phyloP scores from a whole-genome alignment of 92 coral and sea anemone genomes.

The Blastomussa wellsi region DNA sequence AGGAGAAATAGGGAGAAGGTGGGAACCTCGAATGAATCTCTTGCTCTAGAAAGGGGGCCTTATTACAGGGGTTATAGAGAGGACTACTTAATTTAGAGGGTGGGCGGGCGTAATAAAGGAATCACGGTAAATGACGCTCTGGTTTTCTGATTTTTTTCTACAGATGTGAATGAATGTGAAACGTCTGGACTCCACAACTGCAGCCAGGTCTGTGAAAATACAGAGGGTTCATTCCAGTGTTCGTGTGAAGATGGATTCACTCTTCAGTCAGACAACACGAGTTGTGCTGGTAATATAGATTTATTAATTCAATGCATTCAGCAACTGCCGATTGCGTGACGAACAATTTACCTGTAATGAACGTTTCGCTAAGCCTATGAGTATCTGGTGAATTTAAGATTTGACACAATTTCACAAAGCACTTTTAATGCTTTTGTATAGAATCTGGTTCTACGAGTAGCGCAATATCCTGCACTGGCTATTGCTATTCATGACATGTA shows the following conservation, averaged over 20 bases:
- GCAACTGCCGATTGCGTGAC: not conserved
- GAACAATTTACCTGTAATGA: not conserved
- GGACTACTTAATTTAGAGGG: no score
- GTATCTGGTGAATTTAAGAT: no score
- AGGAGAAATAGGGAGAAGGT: no score
- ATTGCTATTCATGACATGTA: no score
- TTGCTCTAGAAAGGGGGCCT: no score
- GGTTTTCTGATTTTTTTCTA: not conserved
- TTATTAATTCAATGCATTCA: not conserved
- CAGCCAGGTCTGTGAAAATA: conserved; percentile 57
- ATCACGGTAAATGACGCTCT: no score
- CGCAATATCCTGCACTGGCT: no score
- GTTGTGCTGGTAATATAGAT: conserved; percentile 49
- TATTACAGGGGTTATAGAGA: no score
- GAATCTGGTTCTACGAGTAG: no score
- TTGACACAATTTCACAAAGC: not conserved
- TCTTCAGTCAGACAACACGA: conserved; percentile 41
- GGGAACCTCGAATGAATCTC: no score
- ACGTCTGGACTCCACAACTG: conserved; percentile 45
- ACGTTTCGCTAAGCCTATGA: not conserved
- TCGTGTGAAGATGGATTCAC: conserved; percentile 61
- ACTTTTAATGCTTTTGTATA: not conserved
- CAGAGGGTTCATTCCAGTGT: conserved; percentile 65
- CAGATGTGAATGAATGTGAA: conserved; percentile 63
- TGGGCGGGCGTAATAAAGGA: no score